Base-by-base conservation (phyloP, 2,888 invertebrate species). In the Troides oblongomaculatus region DNA sequence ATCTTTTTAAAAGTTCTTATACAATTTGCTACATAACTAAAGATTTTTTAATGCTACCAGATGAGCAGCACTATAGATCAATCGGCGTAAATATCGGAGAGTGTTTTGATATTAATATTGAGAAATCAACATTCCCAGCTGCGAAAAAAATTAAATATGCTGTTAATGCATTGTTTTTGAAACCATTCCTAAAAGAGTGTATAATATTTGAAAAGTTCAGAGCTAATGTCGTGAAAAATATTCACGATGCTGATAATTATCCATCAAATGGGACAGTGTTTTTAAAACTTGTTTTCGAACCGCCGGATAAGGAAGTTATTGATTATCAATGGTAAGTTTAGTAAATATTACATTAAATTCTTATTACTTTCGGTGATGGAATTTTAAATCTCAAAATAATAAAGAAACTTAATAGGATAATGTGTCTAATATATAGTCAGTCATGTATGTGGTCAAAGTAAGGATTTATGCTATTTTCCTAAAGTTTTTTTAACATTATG, bases 281-380 rank as follows among this genome's bases (percentile, higher is more conserved):
- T 73, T 76, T 92, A 57, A 89, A 87, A 74, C 79, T 96, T 63
- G 92, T 92, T 74, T 80, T 96, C 59, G 84, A 90, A 69, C 93
- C 93, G 18, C 95, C 95, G 1, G 89, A 90, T 72, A 89, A 85
- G 71, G 94, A 96, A 81, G 93, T 95, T 62, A 93, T 96, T 74
- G 96, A 96, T 83, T 95, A 95, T 84, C 93, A 93, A 70, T 96
- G 96, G 96, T 95, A 88, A 92, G 90, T 80, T 25, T 43, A 66
- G 4, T 58, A 25, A 36, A 69, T 56, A 39, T n/a, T 67, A 23
- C 30, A 66, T 63, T 21, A 23, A 50, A n/a, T 53, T n/a, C 4
- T 53, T 53, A 7, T 53, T 53, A n/a, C 1, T 53, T 53, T n/a
- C 1, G 18, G 14, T 46, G 46, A 46, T 14, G 1, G 12, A 46